A percentile compares a stretch with the other conserved stretches of the same genome.
Conservation (phyloP, 1,140 invertebrate genomes). For the Pseudomyrmex concolor region DNA sequence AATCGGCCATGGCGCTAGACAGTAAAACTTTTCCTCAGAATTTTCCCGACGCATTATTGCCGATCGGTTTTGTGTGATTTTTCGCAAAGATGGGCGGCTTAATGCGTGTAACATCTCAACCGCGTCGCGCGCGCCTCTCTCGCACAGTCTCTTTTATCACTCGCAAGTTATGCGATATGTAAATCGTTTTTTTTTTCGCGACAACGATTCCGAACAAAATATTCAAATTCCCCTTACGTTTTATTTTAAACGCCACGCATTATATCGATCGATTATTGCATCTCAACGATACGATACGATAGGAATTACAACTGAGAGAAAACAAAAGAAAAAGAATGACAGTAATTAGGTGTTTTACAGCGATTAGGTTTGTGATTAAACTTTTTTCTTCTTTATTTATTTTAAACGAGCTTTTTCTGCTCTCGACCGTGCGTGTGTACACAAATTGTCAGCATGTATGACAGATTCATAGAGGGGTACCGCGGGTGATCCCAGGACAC, state of each 20-base stretch:
- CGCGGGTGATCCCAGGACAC: slow-evolving; percentile 9
- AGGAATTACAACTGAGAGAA: too few relatives aligned
- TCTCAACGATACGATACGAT: too few relatives aligned
- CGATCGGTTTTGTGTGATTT: slow-evolving; percentile 65
- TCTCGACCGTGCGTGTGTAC: background rate
- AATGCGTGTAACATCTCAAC: slow-evolving; percentile 54
- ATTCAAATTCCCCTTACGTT: too few relatives aligned
- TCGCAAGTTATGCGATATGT: background rate
- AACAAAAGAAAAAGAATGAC: too few relatives aligned
- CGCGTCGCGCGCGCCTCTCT: background rate
- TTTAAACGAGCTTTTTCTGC: slow-evolving; percentile 4
- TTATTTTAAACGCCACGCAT: too few relatives aligned
- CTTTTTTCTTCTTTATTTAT: slow-evolving; percentile 12
- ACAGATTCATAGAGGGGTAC: slow-evolving; percentile 8
- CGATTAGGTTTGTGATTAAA: too few relatives aligned
- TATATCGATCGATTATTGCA: background rate
- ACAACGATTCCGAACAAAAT: too few relatives aligned
- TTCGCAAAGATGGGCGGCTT: slow-evolving; percentile 54
- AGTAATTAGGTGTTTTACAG: too few relatives aligned
- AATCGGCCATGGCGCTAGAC: slow-evolving; percentile 83
- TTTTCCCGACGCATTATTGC: slow-evolving; percentile 75
- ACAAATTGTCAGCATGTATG: slow-evolving; percentile 46
- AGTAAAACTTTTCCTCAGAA: slow-evolving; percentile 80
- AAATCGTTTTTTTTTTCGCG: too few relatives aligned
- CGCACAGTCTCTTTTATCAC: slow-evolving; percentile 14